Conservation (phyloP, 2,797 vertebrate species). For the Nannoperca obscura region DNA sequence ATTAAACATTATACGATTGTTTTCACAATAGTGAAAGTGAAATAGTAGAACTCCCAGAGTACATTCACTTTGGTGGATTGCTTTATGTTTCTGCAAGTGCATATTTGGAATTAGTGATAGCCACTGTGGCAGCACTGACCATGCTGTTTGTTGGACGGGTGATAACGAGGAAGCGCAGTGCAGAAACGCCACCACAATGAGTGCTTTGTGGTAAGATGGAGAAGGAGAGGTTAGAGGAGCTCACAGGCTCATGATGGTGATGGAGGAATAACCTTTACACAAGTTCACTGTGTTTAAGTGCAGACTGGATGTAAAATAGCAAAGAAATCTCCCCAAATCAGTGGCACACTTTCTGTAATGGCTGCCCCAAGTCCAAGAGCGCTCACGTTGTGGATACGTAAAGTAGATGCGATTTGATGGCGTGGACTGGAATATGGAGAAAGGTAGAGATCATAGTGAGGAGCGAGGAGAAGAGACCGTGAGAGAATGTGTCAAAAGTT, state of each 20-base stretch:
- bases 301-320: neutral
- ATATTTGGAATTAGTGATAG: neutral
- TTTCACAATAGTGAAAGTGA: too few species aligned
- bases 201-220: neutral
- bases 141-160: neutral
- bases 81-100: neutral
- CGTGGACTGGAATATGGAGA: too few species aligned
- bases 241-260: neutral
- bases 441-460: too few species aligned
- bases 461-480: too few species aligned
- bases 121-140: too few species aligned
- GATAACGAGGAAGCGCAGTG: neutral
- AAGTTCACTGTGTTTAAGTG: neutral
- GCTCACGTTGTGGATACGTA: too few species aligned
- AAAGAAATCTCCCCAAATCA: constrained; percentile 7
- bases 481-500: too few species aligned
- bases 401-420: too few species aligned
- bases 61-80: neutral
- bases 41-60: neutral
- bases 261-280: neutral
- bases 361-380: constrained; percentile 4
- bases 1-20: neutral
- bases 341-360: constrained; percentile 20
- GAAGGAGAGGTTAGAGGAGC: too few species aligned
- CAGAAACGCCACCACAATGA: neutral